These are phyloP conservation scores for Dorcus parallelipipedus DNA, from an alignment of 2,888 invertebrate genomes.

Conservation along the genomic window DNA sequence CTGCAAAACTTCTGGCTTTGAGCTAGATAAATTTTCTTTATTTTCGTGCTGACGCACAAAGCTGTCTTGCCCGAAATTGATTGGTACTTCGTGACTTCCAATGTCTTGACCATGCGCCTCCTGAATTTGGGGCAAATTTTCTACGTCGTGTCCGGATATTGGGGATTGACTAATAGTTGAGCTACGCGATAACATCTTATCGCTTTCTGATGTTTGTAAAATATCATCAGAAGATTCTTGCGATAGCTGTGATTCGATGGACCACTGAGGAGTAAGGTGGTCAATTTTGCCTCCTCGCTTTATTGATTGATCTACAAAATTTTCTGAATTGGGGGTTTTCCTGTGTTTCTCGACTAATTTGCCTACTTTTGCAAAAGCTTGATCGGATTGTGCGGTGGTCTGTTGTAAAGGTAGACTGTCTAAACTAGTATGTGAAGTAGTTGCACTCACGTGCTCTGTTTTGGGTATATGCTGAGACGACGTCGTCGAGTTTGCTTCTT, in stretches of 20 bases:
- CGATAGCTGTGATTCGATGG: slow-evolving; percentile 63
- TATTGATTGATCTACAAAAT: not conserved
- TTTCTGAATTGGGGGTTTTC: not conserved
- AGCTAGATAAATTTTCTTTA: slow-evolving; percentile 16
- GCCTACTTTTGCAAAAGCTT: slow-evolving; percentile 52
- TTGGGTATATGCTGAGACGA: slow-evolving; percentile 27
- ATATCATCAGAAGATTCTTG: slow-evolving; percentile 64
- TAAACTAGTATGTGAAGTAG: slow-evolving; percentile 7
- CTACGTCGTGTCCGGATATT: slow-evolving; percentile 26
- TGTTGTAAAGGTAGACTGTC: slow-evolving; percentile 8
- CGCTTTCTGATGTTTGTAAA: slow-evolving; percentile 59
- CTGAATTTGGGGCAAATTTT: not conserved
- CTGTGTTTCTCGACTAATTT: slow-evolving; percentile 21
- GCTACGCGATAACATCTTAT: slow-evolving; percentile 57
- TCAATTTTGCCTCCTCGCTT: slow-evolving; percentile 39
- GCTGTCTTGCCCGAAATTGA: not conserved
- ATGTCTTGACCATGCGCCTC: not conserved
- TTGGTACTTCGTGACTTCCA: not conserved
- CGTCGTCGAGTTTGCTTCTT: slow-evolving; percentile 45
- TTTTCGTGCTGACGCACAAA: slow-evolving; percentile 16
- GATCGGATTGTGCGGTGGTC: slow-evolving; percentile 30
- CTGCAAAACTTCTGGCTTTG: not conserved
- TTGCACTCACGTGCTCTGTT: slow-evolving; percentile 8
- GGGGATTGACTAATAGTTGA: slow-evolving; percentile 48
- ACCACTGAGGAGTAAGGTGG: slow-evolving; percentile 58